phyloP scores from a whole-genome alignment of 2,113 vertebrate genomes.

The Xiphias gladius region DNA sequence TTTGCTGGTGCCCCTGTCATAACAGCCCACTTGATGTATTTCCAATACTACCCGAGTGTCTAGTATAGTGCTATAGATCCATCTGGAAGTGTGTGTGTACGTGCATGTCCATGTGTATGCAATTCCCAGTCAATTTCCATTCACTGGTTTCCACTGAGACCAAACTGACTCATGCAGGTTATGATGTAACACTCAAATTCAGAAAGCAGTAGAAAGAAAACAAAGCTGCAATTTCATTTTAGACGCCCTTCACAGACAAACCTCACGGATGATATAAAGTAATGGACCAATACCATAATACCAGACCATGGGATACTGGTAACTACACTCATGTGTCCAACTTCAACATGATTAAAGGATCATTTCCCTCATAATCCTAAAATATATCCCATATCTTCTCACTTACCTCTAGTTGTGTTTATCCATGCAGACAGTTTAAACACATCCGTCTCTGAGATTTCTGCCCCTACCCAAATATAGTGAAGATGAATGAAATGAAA shows the following conservation, averaged over 20 bases:
- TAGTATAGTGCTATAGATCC: conserved; percentile 5
- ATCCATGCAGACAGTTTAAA: background rate
- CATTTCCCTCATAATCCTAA: background rate
- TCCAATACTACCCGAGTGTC: conserved; percentile 51
- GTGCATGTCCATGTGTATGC: conserved; percentile 11
- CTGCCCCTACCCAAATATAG: background rate
- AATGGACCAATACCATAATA: background rate
- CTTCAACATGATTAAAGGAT: conserved; percentile 3
- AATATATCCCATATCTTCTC: background rate
- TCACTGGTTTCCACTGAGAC: conserved; percentile 61
- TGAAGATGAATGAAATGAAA: background rate
- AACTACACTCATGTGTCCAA: background rate
- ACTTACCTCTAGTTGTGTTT: background rate
- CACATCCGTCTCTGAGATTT: background rate
- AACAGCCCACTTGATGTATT: conserved; percentile 50
- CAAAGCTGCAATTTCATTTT: conserved; percentile 36
- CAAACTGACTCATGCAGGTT: conserved; percentile 65
- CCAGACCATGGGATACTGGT: background rate
- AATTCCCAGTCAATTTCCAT: conserved; percentile 65
- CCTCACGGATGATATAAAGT: background rate
- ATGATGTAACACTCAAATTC: conserved; percentile 63
- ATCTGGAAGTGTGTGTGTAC: conserved; percentile 41
- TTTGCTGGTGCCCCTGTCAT: conserved; percentile 1
- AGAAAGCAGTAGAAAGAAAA: conserved; percentile 42
- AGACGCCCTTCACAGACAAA: background rate